Conservation (phyloP, 1,140 invertebrate genomes). For the Phymastichus coffea region DNA sequence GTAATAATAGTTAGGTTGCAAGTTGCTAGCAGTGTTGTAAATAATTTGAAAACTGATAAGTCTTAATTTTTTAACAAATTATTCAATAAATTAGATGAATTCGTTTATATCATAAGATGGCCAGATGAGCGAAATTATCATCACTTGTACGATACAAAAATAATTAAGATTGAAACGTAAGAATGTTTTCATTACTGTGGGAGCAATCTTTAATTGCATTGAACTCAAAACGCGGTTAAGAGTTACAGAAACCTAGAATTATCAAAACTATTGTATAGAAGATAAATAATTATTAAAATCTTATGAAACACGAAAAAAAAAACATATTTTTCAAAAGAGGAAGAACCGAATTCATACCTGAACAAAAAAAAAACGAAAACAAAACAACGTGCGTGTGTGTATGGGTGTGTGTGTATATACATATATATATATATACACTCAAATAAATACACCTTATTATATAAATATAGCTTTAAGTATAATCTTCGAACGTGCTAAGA, state of each 20-base stretch:
- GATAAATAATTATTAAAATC: constrained; percentile 4
- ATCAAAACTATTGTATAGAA: constrained; percentile 15
- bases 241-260: constrained; percentile 5
- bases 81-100: no score
- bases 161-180: constrained; percentile 9
- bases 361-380: background rate
- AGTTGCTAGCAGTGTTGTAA: constrained; percentile 15
- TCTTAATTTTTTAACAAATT: no score
- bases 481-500: background rate
- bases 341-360: background rate
- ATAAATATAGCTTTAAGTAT: constrained; percentile 21
- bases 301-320: background rate
- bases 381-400: background rate
- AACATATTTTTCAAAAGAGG: constrained; percentile 11
- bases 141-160: constrained; percentile 22
- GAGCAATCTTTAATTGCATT: constrained; percentile 2
- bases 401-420: no score
- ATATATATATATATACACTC: constrained; percentile 18
- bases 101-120: no score
- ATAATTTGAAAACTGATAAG: no score
- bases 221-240: background rate
- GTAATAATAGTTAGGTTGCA: constrained; percentile 14
- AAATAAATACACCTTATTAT: constrained; percentile 3
- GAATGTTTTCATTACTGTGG: constrained; percentile 4
- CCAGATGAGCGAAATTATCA: constrained; percentile 14